A percentile compares a stretch with the other conserved stretches of the same genome.
Conservation (phyloP, 1,140 invertebrate genomes). For the Brachionus asplanchnoidis region DNA sequence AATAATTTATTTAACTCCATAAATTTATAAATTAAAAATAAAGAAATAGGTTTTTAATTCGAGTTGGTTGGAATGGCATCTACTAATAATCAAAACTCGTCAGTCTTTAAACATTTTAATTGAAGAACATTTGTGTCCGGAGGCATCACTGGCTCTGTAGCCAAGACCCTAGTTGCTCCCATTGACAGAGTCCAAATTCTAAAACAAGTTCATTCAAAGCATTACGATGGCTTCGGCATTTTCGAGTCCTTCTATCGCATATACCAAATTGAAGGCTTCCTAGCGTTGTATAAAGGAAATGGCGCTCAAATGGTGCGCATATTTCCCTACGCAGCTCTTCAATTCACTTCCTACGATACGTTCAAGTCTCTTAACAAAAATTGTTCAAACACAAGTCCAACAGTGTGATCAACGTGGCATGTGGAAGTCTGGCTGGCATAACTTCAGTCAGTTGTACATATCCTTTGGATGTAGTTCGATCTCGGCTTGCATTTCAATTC, state of each 20-base stretch:
- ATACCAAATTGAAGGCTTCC: slow-evolving; percentile 68
- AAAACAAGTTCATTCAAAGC: slow-evolving; percentile 73
- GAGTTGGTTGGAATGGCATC: not conserved
- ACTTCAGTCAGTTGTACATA: slow-evolving; percentile 89
- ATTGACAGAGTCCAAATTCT: slow-evolving; percentile 95
- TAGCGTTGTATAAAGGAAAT: slow-evolving; percentile 89
- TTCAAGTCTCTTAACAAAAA: slow-evolving; percentile 68
- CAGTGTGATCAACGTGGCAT: slow-evolving; percentile 6
- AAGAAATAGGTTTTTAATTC: not conserved
- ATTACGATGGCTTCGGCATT: slow-evolving; percentile 74
- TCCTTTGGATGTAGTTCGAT: slow-evolving; percentile 88
- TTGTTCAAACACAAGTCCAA: not conserved
- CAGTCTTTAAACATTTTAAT: slow-evolving; percentile 26
- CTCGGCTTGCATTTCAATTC: slow-evolving; percentile 84
- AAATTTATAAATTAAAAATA: slow-evolving; percentile 6
- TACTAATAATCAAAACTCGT: not conserved
- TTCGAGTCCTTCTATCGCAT: slow-evolving; percentile 70
- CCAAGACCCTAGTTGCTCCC: slow-evolving; percentile 92
- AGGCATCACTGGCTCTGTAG: slow-evolving; percentile 70
- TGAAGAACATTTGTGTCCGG: slow-evolving; percentile 46
- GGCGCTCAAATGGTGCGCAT: slow-evolving; percentile 94
- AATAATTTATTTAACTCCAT: not conserved
- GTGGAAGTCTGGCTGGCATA: slow-evolving; percentile 77
- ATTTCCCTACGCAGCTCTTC: slow-evolving; percentile 90
- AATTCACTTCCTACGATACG: slow-evolving; percentile 93